A percentile compares a stretch with the other conserved stretches of the same genome.
Evolutionary conservation across 2,797 vertebrate genomes (phyloP).

Genomic region (Buphagus erythrorhynchus): DNA sequence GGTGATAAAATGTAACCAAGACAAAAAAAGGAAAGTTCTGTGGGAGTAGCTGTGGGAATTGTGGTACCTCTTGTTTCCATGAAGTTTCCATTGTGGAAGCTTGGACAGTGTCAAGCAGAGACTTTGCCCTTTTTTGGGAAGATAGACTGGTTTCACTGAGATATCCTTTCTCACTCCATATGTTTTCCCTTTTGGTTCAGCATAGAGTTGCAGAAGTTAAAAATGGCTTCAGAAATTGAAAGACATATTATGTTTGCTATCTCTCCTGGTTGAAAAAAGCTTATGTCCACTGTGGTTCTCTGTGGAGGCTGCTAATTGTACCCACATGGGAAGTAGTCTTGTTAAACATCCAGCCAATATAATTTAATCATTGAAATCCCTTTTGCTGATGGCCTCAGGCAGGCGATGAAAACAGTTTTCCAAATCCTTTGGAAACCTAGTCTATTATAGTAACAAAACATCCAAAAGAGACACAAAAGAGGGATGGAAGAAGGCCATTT

Average conservation of each 20-base stretch:
- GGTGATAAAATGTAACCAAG: background rate
- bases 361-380: slow-evolving; percentile 21
- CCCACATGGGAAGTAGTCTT: background rate
- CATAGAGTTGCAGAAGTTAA: background rate
- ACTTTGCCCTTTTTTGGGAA: background rate
- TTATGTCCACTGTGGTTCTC: background rate
- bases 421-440: background rate
- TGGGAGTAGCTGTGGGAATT: background rate
- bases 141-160: background rate
- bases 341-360: background rate
- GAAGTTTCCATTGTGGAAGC: background rate
- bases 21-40: background rate
- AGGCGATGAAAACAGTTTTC: background rate
- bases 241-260: background rate
- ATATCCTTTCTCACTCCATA: background rate
- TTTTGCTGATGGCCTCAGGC: background rate
- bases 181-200: slow-evolving; percentile 8
- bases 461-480: background rate
- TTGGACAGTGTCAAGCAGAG: background rate
- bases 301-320: slow-evolving; percentile 12
- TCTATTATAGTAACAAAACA: background rate
- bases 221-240: slow-evolving; percentile 6
- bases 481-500: background rate
- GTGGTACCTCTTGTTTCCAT: background rate
- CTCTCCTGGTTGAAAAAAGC: background rate